Conservation (phyloP, 2,113 vertebrate genomes). For the Oenanthe oenanthe region DNA sequence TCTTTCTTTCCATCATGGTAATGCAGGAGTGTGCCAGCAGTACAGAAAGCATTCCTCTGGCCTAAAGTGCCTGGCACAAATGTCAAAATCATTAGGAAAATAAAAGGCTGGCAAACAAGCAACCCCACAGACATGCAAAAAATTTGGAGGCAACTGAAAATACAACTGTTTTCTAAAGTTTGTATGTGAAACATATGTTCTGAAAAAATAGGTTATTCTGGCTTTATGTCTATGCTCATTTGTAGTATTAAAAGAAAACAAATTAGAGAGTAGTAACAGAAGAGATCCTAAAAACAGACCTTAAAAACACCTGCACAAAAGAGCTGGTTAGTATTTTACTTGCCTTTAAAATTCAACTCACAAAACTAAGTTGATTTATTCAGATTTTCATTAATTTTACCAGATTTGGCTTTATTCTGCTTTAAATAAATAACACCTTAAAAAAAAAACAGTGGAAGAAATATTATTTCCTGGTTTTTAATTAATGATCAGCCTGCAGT, state of each 20-base stretch:
- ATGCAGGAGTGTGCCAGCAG: neutral
- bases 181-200: constrained; percentile 1
- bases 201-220: constrained; percentile 26
- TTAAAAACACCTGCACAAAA: constrained; percentile 19
- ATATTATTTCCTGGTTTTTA: neutral
- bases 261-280: neutral
- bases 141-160: constrained; percentile 44
- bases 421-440: neutral
- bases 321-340: neutral
- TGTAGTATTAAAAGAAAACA: neutral
- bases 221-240: neutral
- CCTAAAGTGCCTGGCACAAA: constrained; percentile 35
- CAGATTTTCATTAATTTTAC: neutral
- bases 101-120: neutral
- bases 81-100: constrained; percentile 39
- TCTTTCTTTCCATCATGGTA: neutral
- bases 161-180: constrained; percentile 51
- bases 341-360: neutral
- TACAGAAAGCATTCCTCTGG: neutral
- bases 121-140: neutral
- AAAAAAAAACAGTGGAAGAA: neutral
- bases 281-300: neutral
- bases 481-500: neutral
- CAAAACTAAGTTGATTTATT: neutral
- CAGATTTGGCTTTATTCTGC: constrained; percentile 8